Conservation (phyloP, 2,113 vertebrate species). For the Notechis scutatus region DNA sequence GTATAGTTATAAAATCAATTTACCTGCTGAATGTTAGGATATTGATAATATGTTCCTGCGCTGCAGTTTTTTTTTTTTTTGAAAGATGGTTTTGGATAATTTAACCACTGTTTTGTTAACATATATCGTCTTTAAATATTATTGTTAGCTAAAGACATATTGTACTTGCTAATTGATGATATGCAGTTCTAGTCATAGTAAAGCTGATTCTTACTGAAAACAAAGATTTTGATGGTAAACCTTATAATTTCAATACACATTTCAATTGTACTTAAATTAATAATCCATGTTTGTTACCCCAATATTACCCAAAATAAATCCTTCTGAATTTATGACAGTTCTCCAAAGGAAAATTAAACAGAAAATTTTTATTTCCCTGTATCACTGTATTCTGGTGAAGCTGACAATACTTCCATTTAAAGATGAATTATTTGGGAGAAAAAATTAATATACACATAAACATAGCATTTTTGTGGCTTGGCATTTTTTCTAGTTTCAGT, state of each 20-base stretch:
- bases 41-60: neutral
- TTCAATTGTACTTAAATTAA: neutral
- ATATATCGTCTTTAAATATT: neutral
- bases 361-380: neutral
- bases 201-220: neutral
- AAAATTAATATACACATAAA: neutral
- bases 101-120: neutral
- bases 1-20: neutral
- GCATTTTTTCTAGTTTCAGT: neutral
- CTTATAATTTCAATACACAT: neutral
- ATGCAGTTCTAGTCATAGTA: constrained; percentile 5
- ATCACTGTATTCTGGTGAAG: neutral
- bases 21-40: neutral
- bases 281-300: neutral
- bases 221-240: neutral
- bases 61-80: neutral
- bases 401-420: neutral
- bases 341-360: neutral
- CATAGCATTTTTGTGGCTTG: neutral
- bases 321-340: neutral
- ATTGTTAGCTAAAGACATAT: neutral
- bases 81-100: neutral
- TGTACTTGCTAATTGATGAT: neutral
- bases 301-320: neutral
- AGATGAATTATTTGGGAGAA: neutral